Evolutionary conservation across 1,140 invertebrate genomes (phyloP), one percentile per base, ranked within the genome.

Genomic region (Meloidogyne floridensis): DNA sequence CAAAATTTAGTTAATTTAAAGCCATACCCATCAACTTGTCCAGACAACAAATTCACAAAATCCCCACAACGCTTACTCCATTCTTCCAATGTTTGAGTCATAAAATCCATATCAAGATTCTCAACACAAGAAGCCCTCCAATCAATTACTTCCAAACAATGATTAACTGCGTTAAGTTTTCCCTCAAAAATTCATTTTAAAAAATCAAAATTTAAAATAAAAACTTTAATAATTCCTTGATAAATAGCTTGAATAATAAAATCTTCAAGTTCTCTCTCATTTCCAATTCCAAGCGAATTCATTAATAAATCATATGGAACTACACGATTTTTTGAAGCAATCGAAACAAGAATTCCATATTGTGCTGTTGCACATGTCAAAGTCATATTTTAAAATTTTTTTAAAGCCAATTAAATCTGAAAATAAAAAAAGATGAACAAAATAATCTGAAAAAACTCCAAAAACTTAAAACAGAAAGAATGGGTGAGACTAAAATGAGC

Each of bases 201-300:
- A 43, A 42, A 53, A 51, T 32, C 32, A 32, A 42, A 11, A 53
- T 43, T 4, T 11, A 47, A 75, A 6, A 32, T 32, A 32, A 74
- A 74, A 18, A 77, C 75, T 53, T 77, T 56, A 77, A 77, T 77
- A 15, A 77, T 77, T 42, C 69, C 75, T 43, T 77, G 75, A 43
- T 77, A 77, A 54, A 77, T 77, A n/a, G 75, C 56, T 3, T 77
- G 32, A 56, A 77, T 77, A 43, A 77, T n/a, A 43, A 77, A 77
- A n/a, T 77, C 75, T 43, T 77, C 75, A 56, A 77, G 69, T 56
- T 77, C 75, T 15, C 75, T 51, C 15, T 75, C 74, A 43, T 42
- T 75, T 75, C 51, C 74, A 75, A 77, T 53, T 8, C 69, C 69
- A 56, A 77, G 75, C 13, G 75, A 56, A 77, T n/a, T 77, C 75